These are phyloP conservation scores for Rostratula benghalensis DNA, from an alignment of 2,113 vertebrate genomes.

Conservation along the genomic window DNA sequence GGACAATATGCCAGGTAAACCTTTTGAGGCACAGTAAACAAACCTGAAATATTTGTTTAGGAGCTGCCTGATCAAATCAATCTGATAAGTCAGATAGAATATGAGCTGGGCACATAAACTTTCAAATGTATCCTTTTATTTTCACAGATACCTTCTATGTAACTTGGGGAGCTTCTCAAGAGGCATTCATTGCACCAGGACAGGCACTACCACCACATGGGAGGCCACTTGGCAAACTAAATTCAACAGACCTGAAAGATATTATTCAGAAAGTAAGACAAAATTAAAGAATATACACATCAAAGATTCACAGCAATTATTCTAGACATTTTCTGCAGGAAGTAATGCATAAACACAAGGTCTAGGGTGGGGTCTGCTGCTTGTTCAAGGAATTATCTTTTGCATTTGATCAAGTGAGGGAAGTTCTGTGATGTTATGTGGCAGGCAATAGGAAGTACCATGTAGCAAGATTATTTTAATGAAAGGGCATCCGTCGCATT, in stretches of 20 bases:
- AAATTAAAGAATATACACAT: background rate
- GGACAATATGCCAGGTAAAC: slow-evolving; percentile 89
- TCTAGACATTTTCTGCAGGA: background rate
- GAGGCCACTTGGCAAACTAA: slow-evolving; percentile 86
- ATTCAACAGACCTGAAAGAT: slow-evolving; percentile 84
- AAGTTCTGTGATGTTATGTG: background rate
- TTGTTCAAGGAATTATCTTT: background rate
- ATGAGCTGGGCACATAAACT: background rate
- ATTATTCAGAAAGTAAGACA: slow-evolving; percentile 88
- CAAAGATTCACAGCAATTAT: background rate
- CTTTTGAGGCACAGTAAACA: background rate
- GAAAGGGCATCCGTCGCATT: background rate
- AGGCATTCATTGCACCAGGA: slow-evolving; percentile 73
- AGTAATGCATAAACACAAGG: background rate
- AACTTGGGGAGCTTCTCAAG: slow-evolving; percentile 86
- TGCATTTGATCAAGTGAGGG: background rate
- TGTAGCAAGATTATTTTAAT: background rate
- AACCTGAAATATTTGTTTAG: background rate
- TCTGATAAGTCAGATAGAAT: background rate
- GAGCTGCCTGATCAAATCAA: background rate
- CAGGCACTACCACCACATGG: slow-evolving; percentile 89
- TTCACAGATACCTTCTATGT: slow-evolving; percentile 89
- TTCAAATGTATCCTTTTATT: background rate
- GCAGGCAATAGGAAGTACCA: background rate
- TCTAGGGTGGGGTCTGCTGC: background rate